phyloP scores from a whole-genome alignment of 2,797 vertebrate genomes.

The Cheirogaleus major region DNA sequence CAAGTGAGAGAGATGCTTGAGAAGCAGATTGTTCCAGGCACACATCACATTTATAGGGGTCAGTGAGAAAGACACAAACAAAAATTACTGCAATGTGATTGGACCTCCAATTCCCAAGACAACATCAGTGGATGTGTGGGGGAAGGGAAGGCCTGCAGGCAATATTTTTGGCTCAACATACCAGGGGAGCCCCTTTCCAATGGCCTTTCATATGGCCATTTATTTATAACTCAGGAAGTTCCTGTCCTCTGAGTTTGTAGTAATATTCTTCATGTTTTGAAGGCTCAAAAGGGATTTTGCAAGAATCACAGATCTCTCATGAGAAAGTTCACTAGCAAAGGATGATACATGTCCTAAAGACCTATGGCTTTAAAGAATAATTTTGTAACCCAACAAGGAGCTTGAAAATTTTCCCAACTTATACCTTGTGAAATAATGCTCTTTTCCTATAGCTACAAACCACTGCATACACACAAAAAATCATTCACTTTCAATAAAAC shows the following conservation, averaged over 20 bases:
- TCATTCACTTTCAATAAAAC: conserved; percentile 47
- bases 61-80: conserved; percentile 56
- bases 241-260: conserved; percentile 15
- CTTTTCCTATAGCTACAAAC: conserved; percentile 36
- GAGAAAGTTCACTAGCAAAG: conserved; percentile 62
- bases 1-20: not conserved
- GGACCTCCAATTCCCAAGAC: not conserved
- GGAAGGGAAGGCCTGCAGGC: not conserved
- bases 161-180: conserved; percentile 54
- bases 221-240: conserved; percentile 60
- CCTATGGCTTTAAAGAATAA: conserved; percentile 41
- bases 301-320: conserved; percentile 51
- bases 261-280: conserved; percentile 4
- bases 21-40: conserved; percentile 19
- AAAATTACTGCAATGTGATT: not conserved
- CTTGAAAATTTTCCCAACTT: conserved; percentile 10
- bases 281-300: conserved; percentile 38
- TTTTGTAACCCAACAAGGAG: conserved; percentile 45
- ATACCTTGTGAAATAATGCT: conserved; percentile 8
- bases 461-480: not conserved
- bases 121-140: not conserved
- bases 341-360: conserved; percentile 55
- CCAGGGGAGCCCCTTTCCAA: not conserved
- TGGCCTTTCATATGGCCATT: not conserved
- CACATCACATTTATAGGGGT: not conserved